A percentile compares a stretch with the other conserved stretches of the same genome.
phyloP scores from a whole-genome alignment of 2,113 vertebrate species.

The Chaetops frenatus region DNA sequence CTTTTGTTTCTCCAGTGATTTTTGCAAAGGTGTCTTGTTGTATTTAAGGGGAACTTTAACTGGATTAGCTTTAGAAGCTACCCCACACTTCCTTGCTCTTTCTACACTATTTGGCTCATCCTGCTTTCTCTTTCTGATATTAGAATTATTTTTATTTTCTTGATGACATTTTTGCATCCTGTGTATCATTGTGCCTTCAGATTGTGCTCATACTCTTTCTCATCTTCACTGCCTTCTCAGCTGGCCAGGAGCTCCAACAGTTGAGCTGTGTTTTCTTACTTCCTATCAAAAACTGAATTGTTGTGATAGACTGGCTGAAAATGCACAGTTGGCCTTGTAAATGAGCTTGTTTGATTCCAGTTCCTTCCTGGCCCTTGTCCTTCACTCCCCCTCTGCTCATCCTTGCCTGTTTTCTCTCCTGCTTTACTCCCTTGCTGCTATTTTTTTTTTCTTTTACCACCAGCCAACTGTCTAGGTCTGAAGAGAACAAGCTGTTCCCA shows the following conservation, averaged over 20 bases:
- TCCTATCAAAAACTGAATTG: conserved; percentile 11
- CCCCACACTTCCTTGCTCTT: background rate
- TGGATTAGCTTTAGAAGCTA: background rate
- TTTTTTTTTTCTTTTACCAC: background rate
- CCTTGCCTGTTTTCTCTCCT: conserved; percentile 34
- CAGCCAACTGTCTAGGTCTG: background rate
- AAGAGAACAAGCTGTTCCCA: conserved; percentile 51
- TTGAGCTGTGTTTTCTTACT: background rate
- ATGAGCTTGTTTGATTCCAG: background rate
- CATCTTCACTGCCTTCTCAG: background rate
- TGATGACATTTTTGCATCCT: background rate
- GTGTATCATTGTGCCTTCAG: background rate
- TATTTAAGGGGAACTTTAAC: background rate
- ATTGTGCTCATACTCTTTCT: background rate
- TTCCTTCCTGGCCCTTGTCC: conserved; percentile 8
- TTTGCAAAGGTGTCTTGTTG: background rate
- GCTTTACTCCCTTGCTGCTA: conserved; percentile 23
- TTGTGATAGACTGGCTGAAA: conserved; percentile 29
- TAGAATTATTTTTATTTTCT: background rate
- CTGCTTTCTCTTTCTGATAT: background rate
- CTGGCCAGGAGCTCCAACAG: background rate
- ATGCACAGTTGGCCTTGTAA: background rate
- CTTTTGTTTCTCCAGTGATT: background rate
- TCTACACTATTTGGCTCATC: background rate
- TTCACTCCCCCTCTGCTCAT: background rate